Conservation (phyloP, 2,113 vertebrate genomes). For the Sturnira hondurensis region DNA sequence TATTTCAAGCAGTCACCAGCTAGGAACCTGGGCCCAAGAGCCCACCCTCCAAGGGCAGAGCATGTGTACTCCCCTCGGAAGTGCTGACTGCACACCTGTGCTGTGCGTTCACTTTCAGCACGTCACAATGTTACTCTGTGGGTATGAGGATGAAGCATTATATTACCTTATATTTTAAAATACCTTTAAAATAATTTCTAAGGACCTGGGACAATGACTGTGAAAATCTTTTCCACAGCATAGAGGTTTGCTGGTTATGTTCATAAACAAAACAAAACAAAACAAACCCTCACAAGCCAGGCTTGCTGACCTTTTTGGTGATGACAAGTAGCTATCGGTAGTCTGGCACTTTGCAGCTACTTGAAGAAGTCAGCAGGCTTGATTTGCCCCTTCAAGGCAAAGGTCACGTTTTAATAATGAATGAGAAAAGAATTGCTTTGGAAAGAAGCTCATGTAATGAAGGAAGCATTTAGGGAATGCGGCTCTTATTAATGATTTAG, state of each 20-base stretch:
- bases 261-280: background rate
- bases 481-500: background rate
- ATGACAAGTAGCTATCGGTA: conserved; percentile 1
- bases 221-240: background rate
- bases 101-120: background rate
- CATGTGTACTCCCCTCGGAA: rapidly evolving
- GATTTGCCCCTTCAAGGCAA: conserved; percentile 41
- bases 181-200: background rate
- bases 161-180: background rate
- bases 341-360: background rate
- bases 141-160: background rate
- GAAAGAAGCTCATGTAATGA: conserved; percentile 23
- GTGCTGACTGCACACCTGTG: rapidly evolving
- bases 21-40: background rate
- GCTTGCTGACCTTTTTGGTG: background rate
- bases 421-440: conserved; percentile 35
- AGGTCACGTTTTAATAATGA: conserved; percentile 61
- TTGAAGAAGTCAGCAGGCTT: conserved; percentile 26
- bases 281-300: background rate
- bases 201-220: background rate
- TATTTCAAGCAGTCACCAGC: background rate
- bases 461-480: background rate
- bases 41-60: background rate
- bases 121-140: background rate
- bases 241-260: background rate